A percentile compares a stretch with the other conserved stretches of the same genome.
Conservation (phyloP, 2,888 invertebrate species). For the Meiosimyza platycephala region DNA sequence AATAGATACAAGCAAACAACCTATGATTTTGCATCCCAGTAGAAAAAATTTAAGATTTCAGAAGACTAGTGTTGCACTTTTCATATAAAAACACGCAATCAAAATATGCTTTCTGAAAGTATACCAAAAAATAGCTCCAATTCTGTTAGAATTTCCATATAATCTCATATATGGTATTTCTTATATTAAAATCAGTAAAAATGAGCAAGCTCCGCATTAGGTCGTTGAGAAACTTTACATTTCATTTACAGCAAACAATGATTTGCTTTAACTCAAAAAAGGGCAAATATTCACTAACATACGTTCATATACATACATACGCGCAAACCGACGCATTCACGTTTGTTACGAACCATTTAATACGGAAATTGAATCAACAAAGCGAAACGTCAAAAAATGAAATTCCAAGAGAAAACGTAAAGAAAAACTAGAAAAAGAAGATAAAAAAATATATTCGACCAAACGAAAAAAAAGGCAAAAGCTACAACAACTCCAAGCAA, state of each 20-base stretch:
- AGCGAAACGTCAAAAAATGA: conserved; percentile 53
- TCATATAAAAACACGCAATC: no score
- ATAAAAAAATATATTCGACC: conserved; percentile 11
- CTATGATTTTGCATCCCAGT: no score
- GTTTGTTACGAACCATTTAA: conserved; percentile 59
- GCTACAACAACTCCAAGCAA: not conserved
- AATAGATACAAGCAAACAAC: no score
- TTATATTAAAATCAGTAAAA: no score
- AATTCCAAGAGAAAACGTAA: conserved; percentile 46
- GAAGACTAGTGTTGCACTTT: no score
- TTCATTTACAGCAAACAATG: not conserved
- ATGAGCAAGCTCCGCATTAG: no score
- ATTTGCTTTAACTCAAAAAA: not conserved
- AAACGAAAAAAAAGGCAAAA: not conserved
- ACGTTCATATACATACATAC: not conserved
- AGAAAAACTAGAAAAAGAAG: conserved; percentile 41
- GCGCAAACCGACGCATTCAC: not conserved
- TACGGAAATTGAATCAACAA: conserved; percentile 61
- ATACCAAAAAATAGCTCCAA: no score
- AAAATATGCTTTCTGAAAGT: no score
- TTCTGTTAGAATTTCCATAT: no score
- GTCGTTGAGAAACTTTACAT: no score
- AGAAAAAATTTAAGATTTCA: no score
- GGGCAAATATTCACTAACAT: not conserved
- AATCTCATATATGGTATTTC: no score